Evolutionary conservation across 2,113 vertebrate genomes (phyloP).

Genomic region (Poeciliopsis turrubarensis): DNA sequence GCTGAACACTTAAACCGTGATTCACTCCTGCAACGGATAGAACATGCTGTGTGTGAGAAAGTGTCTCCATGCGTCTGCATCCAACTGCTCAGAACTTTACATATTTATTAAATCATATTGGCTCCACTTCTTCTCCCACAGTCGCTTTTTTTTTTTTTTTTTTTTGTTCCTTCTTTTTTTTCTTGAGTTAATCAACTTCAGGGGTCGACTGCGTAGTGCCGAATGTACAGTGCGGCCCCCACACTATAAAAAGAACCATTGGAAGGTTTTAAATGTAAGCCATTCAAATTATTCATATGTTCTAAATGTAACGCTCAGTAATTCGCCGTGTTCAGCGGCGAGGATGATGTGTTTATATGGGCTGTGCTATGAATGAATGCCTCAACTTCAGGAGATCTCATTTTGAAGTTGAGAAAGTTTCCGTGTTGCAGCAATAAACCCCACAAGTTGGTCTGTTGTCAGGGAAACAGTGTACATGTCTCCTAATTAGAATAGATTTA

Average conservation of each 20-base stretch:
- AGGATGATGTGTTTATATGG: neutral
- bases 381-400: neutral
- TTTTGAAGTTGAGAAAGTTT: neutral
- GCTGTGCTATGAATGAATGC: neutral
- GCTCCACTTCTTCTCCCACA: slow-evolving; percentile 46
- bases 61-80: slow-evolving; percentile 55
- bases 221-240: slow-evolving; percentile 43
- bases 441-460: neutral
- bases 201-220: slow-evolving; percentile 56
- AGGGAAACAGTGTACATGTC: neutral
- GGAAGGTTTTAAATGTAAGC: neutral
- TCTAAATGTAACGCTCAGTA: neutral
- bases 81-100: slow-evolving; percentile 70
- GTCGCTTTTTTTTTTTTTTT: slow-evolving; percentile 8
- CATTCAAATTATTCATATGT: neutral
- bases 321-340: neutral
- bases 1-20: slow-evolving; percentile 76
- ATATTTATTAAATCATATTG: slow-evolving; percentile 79
- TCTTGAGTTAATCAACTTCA: slow-evolving; percentile 87
- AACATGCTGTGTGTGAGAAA: slow-evolving; percentile 66
- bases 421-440: neutral
- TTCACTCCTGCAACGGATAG: slow-evolving; percentile 71
- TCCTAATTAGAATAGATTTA: neutral
- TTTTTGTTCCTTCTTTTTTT: slow-evolving; percentile 66
- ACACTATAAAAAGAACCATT: neutral